Evolutionary conservation across 2,113 vertebrate species (phyloP), one percentile per base, ranked within the genome.

Genomic region (Phrynosoma blainvillii): DNA sequence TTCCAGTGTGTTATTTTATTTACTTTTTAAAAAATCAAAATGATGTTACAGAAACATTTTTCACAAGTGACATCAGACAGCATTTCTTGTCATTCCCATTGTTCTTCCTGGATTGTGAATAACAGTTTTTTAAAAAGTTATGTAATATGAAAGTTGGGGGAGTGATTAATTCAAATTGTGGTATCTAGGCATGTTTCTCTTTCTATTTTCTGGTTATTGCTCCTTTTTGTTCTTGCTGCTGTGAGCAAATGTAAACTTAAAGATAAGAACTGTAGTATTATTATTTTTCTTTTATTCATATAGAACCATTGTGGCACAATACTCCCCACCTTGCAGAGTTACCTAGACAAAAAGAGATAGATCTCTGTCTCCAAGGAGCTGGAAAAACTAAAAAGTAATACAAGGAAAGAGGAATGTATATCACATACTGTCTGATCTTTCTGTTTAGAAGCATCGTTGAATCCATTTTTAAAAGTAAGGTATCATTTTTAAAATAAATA

Each of bases 11-110:
- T 71, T 71, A 30, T 71, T 71, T 71, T 27, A 6, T 10, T 71
- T 16, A 62, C 18, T 88, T 74, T 93, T 93, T 30, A 77, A 65
- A 77, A 70, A 70, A 21, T 66, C 30, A 13, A 18, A 68, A 5
- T 70, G 40, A 32, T 54, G 56, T 30, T 36, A 11, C 4, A 47
- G 62, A 76, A 85, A 68, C 18, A 85, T 25, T 30, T 25, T 52
- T 52, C 75, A 68, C 30, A 14, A 54, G 30, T 70, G 65, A 79
- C 42, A 54, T 54, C 40, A 76, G 52, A 85, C 1, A 10, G 32
- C 59, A 52, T n/a, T 70, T 54, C 47, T 56, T n/a, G 3, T 59
- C n/a, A 21, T 20, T 59, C 32, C 47, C n/a, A 56, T 30, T 68
- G 65, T 27, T 13, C 18, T 32, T 25, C 47, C 68, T n/a, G 36